phyloP scores from a whole-genome alignment of 2,797 vertebrate genomes.

The Pyrocephalus nanus region DNA sequence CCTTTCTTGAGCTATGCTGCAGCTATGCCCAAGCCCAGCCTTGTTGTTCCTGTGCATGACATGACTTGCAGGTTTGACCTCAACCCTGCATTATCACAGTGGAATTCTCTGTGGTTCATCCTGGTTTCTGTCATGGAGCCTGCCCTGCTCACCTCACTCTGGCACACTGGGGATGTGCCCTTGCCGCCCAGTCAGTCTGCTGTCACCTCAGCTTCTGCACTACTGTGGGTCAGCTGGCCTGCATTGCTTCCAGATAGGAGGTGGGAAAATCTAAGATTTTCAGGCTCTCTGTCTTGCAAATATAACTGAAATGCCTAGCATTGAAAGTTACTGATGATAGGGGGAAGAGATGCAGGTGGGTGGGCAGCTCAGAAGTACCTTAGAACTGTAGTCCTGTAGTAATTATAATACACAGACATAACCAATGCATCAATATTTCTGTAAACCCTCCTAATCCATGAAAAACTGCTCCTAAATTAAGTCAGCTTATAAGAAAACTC shows the following conservation, averaged over 20 bases:
- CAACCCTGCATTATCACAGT: neutral
- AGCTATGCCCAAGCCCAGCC: neutral
- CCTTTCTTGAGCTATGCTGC: neutral
- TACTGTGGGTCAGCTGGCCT: neutral
- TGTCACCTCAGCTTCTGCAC: neutral
- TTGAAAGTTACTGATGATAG: neutral
- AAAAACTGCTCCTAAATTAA: neutral
- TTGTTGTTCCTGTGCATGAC: neutral
- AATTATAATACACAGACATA: neutral
- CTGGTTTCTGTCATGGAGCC: neutral
- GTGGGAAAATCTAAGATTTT: neutral
- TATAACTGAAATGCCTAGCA: neutral
- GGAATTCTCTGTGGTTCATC: neutral
- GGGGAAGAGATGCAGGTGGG: neutral
- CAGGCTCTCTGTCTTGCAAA: neutral
- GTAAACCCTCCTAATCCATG: neutral
- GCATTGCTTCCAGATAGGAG: accelerated
- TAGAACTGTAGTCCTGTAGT: neutral
- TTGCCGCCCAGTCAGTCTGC: neutral
- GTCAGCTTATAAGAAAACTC: neutral
- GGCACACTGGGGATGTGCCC: neutral
- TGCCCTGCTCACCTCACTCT: neutral
- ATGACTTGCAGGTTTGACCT: neutral
- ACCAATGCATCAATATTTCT: neutral
- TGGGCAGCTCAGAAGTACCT: neutral